phyloP scores from a whole-genome alignment of 2,888 invertebrate genomes.

The Rhamnusium bicolor region DNA sequence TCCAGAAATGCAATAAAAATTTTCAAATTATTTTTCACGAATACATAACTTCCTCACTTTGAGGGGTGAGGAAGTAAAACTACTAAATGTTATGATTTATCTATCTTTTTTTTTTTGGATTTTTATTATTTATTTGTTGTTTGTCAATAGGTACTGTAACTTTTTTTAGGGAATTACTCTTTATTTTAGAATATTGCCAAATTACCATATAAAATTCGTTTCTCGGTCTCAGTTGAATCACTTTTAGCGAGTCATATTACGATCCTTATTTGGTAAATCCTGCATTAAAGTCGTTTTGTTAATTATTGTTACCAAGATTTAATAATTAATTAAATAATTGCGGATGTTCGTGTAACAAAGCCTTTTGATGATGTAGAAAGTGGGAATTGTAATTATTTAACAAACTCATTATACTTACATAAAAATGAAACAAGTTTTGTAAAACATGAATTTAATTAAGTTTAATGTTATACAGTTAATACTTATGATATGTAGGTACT shows the following conservation, averaged over 20 bases:
- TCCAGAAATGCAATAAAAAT: too few species aligned
- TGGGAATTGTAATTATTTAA: conserved; percentile 5
- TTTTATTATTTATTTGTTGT: too few species aligned
- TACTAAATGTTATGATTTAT: too few species aligned
- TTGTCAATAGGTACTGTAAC: too few species aligned
- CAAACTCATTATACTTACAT: background rate
- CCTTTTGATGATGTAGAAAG: conserved; percentile 2
- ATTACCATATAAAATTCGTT: too few species aligned
- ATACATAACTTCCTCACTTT: too few species aligned
- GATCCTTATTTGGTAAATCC: background rate
- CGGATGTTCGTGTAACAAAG: background rate
- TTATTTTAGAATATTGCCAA: too few species aligned
- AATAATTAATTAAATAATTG: background rate
- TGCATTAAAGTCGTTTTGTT: background rate
- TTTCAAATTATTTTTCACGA: too few species aligned
- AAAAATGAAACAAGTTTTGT: conserved; percentile 4
- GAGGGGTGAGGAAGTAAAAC: too few species aligned
- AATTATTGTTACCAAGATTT: background rate
- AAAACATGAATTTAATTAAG: conserved; percentile 7
- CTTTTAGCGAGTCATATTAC: background rate
- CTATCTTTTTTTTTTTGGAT: too few species aligned
- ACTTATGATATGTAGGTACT: background rate
- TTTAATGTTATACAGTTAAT: conserved; percentile 2
- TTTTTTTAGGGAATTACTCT: too few species aligned
- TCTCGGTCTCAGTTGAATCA: too few species aligned